Base-by-base conservation (phyloP, 1,140 invertebrate species). In the Temnothorax longispinosus region DNA sequence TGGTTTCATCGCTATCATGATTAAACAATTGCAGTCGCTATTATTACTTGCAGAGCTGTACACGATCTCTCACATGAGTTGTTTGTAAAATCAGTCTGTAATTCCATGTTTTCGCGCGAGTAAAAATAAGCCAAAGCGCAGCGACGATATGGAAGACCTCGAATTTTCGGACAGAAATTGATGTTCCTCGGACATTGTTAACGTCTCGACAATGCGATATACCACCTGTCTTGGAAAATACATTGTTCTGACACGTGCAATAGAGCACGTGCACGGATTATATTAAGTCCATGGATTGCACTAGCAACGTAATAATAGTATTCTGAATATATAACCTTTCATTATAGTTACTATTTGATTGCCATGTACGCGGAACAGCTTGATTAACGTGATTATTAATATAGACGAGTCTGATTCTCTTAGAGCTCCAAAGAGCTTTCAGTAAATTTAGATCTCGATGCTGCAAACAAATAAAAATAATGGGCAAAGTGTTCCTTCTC, bases 51-150 rank as follows among this genome's bases (percentile, higher is more conserved):
- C 27, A 32, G 8, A 47, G 0, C 41, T 47, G 18, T 21, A 52
- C 1, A 47, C 18, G n/a, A 58, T 74, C 27, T 82, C 6, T 21
- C 27, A 15, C 52, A n/a, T 32, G 5, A 35, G 18, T 38, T 72
- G 38, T 82, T 82, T 47, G 38, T 50, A 75, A 84, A 38, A 84
- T 84, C 27, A 58, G 50, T 58, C 47, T 82, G 27, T 35, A 60
- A 60, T 74, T 60, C 27, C 41, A 18, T 74, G 41, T 41, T 41
- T 84, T 10, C 41, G 8, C 11, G 27, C 8, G 54, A 21, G 18
- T n/a, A 52, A 84, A 84, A 74, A 74, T 71, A 81, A 81, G 15
- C 18, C 27, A 27, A 27, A 27, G 38, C n/a, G 10, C 21, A 56
- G 0, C 71, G 60, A 35, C 69, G 67, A 82, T 58, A 72, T 58